Evolutionary conservation across 2,113 vertebrate genomes (phyloP).

Genomic region (Serilophus lunatus): DNA sequence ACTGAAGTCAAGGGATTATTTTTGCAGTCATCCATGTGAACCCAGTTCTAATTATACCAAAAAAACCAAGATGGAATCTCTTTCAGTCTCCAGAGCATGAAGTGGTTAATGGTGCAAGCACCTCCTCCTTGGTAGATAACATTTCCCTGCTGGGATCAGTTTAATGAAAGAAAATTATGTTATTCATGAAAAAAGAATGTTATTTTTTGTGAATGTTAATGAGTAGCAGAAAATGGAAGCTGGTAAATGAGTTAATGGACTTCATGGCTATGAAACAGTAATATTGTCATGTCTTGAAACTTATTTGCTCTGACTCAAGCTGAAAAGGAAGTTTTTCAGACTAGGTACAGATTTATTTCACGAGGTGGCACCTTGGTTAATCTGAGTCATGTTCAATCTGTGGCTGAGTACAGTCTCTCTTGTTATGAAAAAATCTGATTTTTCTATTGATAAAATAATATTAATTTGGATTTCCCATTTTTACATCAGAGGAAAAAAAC

Average conservation of each 20-base stretch:
- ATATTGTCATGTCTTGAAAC: neutral
- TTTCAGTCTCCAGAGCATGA: neutral
- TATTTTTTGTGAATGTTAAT: neutral
- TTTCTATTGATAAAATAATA: neutral
- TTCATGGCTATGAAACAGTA: neutral
- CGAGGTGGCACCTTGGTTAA: neutral
- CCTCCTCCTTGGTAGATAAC: neutral
- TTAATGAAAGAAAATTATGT: neutral
- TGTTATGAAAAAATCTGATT: neutral
- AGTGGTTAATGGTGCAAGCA: neutral
- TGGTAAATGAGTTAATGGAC: neutral
- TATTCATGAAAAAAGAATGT: neutral
- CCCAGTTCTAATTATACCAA: neutral
- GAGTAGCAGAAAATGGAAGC: neutral
- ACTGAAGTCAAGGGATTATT: neutral
- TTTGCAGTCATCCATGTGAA: neutral
- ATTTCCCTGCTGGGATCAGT: neutral
- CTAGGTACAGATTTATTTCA: slow-evolving; percentile 15
- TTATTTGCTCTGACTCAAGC: neutral
- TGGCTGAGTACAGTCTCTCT: neutral
- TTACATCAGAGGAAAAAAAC: neutral
- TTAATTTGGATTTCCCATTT: neutral
- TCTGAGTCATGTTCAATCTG: neutral
- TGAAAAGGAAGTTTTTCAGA: slow-evolving; percentile 14
- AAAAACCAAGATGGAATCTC: neutral